phyloP scores from a whole-genome alignment of 2,113 vertebrate genomes.

The Poeciliopsis occidentalis region DNA sequence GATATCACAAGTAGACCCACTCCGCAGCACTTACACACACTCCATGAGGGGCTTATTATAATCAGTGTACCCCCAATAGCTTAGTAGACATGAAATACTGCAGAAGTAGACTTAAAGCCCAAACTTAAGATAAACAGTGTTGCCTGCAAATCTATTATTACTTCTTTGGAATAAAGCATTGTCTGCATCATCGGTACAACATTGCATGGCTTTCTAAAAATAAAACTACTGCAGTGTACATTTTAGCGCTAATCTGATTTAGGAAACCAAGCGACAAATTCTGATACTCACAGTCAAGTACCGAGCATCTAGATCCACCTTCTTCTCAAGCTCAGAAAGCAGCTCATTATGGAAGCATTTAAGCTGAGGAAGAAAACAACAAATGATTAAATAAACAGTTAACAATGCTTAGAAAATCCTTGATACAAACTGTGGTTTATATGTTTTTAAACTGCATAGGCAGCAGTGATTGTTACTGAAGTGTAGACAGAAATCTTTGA shows the following conservation, averaged over 20 bases:
- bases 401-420: background rate
- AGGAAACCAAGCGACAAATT: background rate
- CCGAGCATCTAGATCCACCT: slow-evolving; percentile 95
- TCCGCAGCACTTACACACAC: slow-evolving; percentile 44
- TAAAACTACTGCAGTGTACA: background rate
- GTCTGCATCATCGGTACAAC: slow-evolving; percentile 4
- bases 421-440: background rate
- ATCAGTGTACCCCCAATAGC: slow-evolving; percentile 41
- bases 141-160: slow-evolving; percentile 11
- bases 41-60: slow-evolving; percentile 49
- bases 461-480: background rate
- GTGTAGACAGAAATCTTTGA: background rate
- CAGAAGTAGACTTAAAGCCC: slow-evolving; percentile 27
- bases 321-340: slow-evolving; percentile 96
- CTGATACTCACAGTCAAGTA: slow-evolving; percentile 92
- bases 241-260: background rate
- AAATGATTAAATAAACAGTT: background rate
- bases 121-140: slow-evolving; percentile 19
- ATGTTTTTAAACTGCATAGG: background rate
- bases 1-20: slow-evolving; percentile 74
- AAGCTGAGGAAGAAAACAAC: slow-evolving; percentile 77
- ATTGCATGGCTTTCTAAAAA: background rate
- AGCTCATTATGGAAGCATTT: slow-evolving; percentile 98
- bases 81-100: slow-evolving; percentile 44
- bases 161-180: slow-evolving; percentile 8